Evolutionary conservation across 2,888 invertebrate genomes (phyloP).

Genomic region (Synanthedon tipuliformis): DNA sequence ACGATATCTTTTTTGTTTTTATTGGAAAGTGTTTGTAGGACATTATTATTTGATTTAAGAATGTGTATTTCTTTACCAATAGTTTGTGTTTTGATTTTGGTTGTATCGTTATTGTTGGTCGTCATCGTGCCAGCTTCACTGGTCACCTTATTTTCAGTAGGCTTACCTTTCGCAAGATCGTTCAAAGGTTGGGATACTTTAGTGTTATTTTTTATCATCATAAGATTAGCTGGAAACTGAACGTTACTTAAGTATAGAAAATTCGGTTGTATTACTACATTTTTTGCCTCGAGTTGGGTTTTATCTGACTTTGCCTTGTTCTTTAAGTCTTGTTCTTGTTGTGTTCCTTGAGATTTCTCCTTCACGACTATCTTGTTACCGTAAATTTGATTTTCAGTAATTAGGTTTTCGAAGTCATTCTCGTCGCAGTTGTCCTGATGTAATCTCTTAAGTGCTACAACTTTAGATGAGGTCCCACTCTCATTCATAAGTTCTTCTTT

Average conservation of each 20-base stretch:
- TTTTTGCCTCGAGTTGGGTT: conserved; percentile 36
- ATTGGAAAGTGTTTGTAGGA: conserved; percentile 33
- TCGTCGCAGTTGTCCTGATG: conserved; percentile 64
- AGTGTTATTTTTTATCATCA: conserved; percentile 54
- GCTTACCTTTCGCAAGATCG: conserved; percentile 19
- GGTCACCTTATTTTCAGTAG: conserved; percentile 35
- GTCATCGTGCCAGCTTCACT: conserved; percentile 8
- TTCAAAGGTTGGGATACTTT: conserved; percentile 30
- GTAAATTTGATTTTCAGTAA: conserved; percentile 68
- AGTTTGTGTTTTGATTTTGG: not conserved
- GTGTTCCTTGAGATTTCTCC: conserved; percentile 58
- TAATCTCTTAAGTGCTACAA: conserved; percentile 56
- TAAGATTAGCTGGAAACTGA: conserved; percentile 54
- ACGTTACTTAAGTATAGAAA: conserved; percentile 58
- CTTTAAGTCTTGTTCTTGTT: conserved; percentile 51
- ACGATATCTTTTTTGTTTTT: conserved; percentile 41
- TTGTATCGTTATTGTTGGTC: conserved; percentile 2
- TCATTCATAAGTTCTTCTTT: conserved; percentile 46
- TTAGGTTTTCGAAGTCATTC: conserved; percentile 67
- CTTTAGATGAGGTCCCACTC: conserved; percentile 43
- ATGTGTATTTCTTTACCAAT: conserved; percentile 35
- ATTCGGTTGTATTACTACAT: conserved; percentile 52
- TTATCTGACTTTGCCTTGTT: conserved; percentile 33
- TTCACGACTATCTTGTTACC: conserved; percentile 69
- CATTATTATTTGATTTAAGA: conserved; percentile 39